Conservation (phyloP, 2,113 vertebrate species). For the Bettongia penicillata region DNA sequence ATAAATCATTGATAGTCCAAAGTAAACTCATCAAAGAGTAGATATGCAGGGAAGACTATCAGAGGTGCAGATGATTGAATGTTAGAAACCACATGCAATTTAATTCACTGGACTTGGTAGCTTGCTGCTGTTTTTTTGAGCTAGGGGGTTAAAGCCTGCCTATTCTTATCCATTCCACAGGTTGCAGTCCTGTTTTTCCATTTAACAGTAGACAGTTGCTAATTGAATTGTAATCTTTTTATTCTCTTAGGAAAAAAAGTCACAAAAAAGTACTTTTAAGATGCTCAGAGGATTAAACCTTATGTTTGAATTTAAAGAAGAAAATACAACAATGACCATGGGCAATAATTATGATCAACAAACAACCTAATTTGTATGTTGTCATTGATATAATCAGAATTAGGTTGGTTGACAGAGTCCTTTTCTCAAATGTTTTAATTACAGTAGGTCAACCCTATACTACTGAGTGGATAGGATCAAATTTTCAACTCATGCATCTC, state of each 20-base stretch:
- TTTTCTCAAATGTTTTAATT: slow-evolving; percentile 10
- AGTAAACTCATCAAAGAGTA: not conserved
- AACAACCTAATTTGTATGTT: slow-evolving; percentile 43
- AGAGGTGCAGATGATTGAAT: not conserved
- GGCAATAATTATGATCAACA: not conserved
- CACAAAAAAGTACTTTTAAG: not conserved
- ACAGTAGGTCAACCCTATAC: not conserved
- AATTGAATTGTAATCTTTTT: not conserved
- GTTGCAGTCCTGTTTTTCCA: not conserved
- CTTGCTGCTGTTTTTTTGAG: not conserved
- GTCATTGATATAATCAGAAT: slow-evolving; percentile 1
- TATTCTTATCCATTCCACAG: not conserved
- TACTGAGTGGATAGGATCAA: not conserved
- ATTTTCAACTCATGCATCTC: not conserved
- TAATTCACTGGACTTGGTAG: not conserved
- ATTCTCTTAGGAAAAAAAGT: slow-evolving; percentile 23
- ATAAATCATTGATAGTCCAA: not conserved
- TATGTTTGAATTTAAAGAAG: slow-evolving; percentile 26
- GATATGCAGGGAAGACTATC: not conserved
- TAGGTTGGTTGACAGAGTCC: slow-evolving; percentile 46
- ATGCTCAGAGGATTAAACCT: slow-evolving; percentile 45
- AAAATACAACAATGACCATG: not conserved
- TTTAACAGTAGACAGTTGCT: not conserved
- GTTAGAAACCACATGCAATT: not conserved
- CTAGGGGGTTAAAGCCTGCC: not conserved